These are phyloP conservation scores for Halisarca cf. caerulea DNA, from an alignment of 37 sponge, comb jelly and placozoan genomes.

Conservation along the genomic window DNA sequence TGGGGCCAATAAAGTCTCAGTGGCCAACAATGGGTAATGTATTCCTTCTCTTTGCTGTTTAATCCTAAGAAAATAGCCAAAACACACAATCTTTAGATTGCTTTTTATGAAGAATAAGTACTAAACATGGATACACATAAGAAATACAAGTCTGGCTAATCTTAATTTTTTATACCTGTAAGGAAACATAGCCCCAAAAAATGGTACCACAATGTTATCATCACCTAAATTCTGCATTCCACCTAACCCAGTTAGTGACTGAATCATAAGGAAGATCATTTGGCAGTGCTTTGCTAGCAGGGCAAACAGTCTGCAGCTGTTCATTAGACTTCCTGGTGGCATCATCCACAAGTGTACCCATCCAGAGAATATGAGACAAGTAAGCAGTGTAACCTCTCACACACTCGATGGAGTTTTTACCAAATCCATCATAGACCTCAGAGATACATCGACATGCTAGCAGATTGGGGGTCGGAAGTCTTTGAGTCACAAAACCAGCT, in stretches of 20 bases:
- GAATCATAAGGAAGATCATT: background rate
- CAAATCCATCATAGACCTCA: background rate
- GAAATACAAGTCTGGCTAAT: background rate
- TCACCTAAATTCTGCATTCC: slow-evolving; percentile 5
- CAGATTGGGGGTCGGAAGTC: slow-evolving; percentile 58
- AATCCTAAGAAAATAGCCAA: background rate
- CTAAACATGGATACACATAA: background rate
- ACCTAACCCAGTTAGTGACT: slow-evolving; percentile 7
- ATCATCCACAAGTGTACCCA: slow-evolving; percentile 43
- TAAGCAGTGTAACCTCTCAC: slow-evolving; percentile 63
- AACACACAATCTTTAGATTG: no score
- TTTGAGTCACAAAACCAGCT: slow-evolving; percentile 29
- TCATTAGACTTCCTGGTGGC: background rate
- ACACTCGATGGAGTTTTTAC: slow-evolving; percentile 8
- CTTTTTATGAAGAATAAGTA: no score
- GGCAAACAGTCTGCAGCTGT: background rate
- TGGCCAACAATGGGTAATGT: background rate
- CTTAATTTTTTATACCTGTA: no score
- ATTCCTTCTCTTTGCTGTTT: background rate
- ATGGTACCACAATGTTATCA: no score
- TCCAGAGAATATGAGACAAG: slow-evolving; percentile 55
- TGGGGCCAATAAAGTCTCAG: slow-evolving; percentile 13
- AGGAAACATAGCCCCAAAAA: no score
- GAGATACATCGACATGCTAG: slow-evolving; percentile 69
- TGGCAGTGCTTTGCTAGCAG: background rate